Evolutionary conservation across 2,888 invertebrate species (phyloP), one percentile per base, ranked within the genome.

Genomic region (Lepidocyrtoides sp.): DNA sequence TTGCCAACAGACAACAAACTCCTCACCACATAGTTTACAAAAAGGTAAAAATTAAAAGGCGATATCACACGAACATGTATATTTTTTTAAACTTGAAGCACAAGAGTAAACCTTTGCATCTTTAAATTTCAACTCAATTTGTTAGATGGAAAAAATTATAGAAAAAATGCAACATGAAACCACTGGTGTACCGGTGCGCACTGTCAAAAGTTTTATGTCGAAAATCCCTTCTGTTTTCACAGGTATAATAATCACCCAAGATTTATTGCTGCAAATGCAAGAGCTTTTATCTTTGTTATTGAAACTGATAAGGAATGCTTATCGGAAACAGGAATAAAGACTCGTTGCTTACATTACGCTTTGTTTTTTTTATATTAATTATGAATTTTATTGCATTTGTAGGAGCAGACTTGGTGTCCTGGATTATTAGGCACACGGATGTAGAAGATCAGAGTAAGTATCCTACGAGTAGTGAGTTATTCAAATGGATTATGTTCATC

Each of bases 171-270:
- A 99, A 95, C 98, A 99, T 94, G 99, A 99, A 95, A 96, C 96
- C 90, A 97, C 97, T 0, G 99, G 99, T 0, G 99, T 99, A 1
- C 98, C 99, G 0, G 99, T 99, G 20, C 97, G 97, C 94, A 99
- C 99, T 0, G 99, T 99, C 51, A 99, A 99, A 96, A 99, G 98
- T 94, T 99, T 99, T 95, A 98, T 99, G 98, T 98, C 99, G 83
- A 99, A 99, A 96, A 99, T 99, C 95, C 99, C 99, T 51, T 99
- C 99, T 86, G 99, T 98, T 92, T 97, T 98, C 95, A 97, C 97
- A 94, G 97, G 97, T 96, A 95, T 81, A 36, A 79, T 84, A 0
- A 69, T n/a, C 17, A 8, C 5, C 14, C 63, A 72, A 20, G 32
- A 44, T 17, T 3, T 4, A 36, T n/a, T 4, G 14, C 23, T 29